A percentile compares a stretch with the other conserved stretches of the same genome.
These are phyloP conservation scores for human DNA, from an alignment of 2,113 vertebrate species.

Conservation along the genomic window GRCh38 chr7:117128501-117129000, in stretches of 20 bases:
- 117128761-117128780: not conserved
- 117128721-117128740: not conserved
- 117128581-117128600: not conserved
- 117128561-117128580: slow-evolving; percentile 29
- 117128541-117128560: not conserved
- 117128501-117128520: not conserved
- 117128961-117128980: slow-evolving; percentile 46
- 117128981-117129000: slow-evolving; percentile 58
- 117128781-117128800: not conserved
- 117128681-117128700: not conserved
- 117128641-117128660: not conserved
- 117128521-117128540: slow-evolving; percentile 21
- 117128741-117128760: not conserved
- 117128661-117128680: not conserved
- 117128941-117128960: slow-evolving; percentile 50
- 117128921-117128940: slow-evolving; percentile 65
- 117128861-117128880: not conserved
- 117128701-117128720: not conserved
- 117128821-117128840: slow-evolving; percentile 27
- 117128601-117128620: not conserved
- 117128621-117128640: not conserved
- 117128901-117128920: slow-evolving; percentile 18
- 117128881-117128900: not conserved
- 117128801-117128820: slow-evolving; percentile 6
- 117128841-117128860: slow-evolving; percentile 31